A percentile compares a stretch with the other conserved stretches of the same genome.
Conservation (phyloP, 2,888 invertebrate species). For the Rhaphigaster nebulosa region DNA sequence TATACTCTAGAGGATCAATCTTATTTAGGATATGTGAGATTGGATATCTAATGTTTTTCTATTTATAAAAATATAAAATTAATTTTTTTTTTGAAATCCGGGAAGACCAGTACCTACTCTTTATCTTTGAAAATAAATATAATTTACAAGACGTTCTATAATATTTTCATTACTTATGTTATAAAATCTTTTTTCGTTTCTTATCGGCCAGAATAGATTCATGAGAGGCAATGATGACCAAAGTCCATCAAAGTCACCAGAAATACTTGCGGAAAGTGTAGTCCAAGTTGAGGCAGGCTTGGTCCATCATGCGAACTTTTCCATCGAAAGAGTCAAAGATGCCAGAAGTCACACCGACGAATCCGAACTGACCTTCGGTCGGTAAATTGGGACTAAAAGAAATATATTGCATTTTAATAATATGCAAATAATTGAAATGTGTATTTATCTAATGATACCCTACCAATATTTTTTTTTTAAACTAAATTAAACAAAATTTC, state of each 20-base stretch:
- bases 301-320: neutral
- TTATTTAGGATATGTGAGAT: neutral
- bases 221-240: neutral
- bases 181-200: neutral
- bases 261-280: conserved; percentile 31
- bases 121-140: neutral
- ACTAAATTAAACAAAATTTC: no score
- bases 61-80: neutral
- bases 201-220: neutral
- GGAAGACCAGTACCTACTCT: neutral
- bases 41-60: neutral
- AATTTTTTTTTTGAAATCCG: neutral
- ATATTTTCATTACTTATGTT: neutral
- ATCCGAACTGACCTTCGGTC: neutral
- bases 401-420: neutral
- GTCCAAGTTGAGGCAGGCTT: conserved; percentile 13
- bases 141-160: neutral
- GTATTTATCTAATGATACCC: no score
- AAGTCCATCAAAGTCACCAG: neutral
- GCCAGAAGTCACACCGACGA: neutral
- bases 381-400: neutral
- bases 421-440: no score
- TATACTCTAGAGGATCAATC: neutral
- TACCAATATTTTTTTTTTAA: no score
- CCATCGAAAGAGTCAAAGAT: conserved; percentile 44